Percentiles rank a stretch among this genome's conserved stretches.
These are phyloP conservation scores for Plebejus argus DNA, from an alignment of 2,888 invertebrate species.

Conservation along the genomic window DNA sequence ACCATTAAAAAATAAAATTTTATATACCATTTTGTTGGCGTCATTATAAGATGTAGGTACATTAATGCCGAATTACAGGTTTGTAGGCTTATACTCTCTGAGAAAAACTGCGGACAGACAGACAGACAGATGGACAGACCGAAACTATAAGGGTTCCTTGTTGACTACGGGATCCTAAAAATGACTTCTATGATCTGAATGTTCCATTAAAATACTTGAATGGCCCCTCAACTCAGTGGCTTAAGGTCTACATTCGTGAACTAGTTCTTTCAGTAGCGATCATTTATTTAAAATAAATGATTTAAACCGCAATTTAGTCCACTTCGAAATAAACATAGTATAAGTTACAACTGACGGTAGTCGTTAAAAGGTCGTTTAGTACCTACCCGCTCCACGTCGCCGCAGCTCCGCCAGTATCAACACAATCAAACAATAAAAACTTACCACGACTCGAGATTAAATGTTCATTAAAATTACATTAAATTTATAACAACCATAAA, in stretches of 20 bases:
- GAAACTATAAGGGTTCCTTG: too few relatives aligned
- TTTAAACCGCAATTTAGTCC: background rate
- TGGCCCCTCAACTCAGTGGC: too few relatives aligned
- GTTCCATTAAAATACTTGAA: too few relatives aligned
- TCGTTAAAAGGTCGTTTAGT: constrained; percentile 6
- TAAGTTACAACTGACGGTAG: background rate
- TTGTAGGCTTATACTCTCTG: too few relatives aligned
- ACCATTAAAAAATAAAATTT: too few relatives aligned
- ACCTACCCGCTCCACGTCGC: constrained; percentile 1
- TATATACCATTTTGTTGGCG: too few relatives aligned
- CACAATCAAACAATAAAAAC: constrained; percentile 21
- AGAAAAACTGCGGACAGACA: too few relatives aligned
- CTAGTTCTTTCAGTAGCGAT: background rate
- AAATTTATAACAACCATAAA: constrained; percentile 19
- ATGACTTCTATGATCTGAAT: too few relatives aligned
- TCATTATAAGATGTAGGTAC: too few relatives aligned
- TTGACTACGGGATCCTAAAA: too few relatives aligned
- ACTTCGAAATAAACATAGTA: background rate
- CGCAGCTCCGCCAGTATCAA: constrained; percentile 1
- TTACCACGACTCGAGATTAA: background rate
- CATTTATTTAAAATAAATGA: background rate
- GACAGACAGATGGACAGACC: too few relatives aligned
- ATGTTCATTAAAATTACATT: constrained; percentile 18
- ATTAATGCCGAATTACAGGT: too few relatives aligned
- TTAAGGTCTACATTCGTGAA: background rate